phyloP scores from a whole-genome alignment of 2,797 vertebrate species.

The Sternarchorhynchus goeldii region DNA sequence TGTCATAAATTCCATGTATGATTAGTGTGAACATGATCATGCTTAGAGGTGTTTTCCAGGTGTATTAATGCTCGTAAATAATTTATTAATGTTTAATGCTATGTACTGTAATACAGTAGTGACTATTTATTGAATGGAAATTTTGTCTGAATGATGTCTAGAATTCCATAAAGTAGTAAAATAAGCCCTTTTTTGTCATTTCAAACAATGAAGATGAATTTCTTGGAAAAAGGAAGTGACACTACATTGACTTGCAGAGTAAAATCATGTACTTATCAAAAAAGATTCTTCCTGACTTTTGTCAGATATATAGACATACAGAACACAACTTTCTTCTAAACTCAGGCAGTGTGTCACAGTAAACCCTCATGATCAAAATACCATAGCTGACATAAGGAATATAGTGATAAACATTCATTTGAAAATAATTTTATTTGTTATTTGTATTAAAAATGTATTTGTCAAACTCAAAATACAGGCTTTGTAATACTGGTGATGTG shows the following conservation, averaged over 20 bases:
- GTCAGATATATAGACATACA: background rate
- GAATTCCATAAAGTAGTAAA: background rate
- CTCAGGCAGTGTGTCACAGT: conserved; percentile 19
- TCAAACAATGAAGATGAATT: conserved; percentile 5
- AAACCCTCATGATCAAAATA: conserved; percentile 10
- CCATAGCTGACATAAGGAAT: background rate
- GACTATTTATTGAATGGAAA: conserved; percentile 47
- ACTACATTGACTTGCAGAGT: conserved; percentile 25
- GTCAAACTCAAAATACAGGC: background rate
- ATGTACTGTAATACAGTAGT: conserved; percentile 28
- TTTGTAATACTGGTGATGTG: background rate
- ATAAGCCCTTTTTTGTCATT: background rate
- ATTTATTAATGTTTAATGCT: conserved; percentile 40
- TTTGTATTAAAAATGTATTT: conserved; percentile 33
- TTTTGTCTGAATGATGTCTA: conserved; percentile 4
- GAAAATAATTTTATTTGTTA: background rate
- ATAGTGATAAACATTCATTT: background rate
- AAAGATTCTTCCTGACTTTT: background rate
- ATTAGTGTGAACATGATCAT: background rate
- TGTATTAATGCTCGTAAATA: conserved; percentile 9
- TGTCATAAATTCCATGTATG: background rate
- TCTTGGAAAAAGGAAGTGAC: conserved; percentile 24
- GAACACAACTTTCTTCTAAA: background rate
- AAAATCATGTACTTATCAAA: background rate
- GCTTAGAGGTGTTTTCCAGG: background rate